Evolutionary conservation across 2,797 vertebrate species (phyloP).

Genomic region (Crenuchus spilurus): DNA sequence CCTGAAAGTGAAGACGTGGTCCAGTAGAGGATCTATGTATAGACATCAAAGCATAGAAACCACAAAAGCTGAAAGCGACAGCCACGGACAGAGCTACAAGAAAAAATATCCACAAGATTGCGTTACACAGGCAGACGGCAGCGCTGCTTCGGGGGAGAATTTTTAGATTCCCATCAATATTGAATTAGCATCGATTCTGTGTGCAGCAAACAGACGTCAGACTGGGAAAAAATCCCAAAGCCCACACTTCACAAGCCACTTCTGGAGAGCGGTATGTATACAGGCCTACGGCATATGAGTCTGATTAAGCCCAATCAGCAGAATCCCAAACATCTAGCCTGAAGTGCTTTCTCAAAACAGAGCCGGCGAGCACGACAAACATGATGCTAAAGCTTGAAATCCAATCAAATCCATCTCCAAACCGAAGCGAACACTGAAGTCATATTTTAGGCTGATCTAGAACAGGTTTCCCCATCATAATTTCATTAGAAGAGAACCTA

Average conservation of each 20-base stretch:
- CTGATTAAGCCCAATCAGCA: slow-evolving; percentile 23
- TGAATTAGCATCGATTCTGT: slow-evolving; percentile 72
- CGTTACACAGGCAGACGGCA: slow-evolving; percentile 11
- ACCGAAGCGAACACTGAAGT: too few species aligned
- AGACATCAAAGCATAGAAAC: not conserved
- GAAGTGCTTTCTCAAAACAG: slow-evolving; percentile 5
- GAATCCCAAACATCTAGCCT: not conserved
- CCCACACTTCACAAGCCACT: slow-evolving; percentile 5
- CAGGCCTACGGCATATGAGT: not conserved
- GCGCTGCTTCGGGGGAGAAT: slow-evolving; percentile 24
- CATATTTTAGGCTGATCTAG: not conserved
- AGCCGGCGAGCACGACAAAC: not conserved
- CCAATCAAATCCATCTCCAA: slow-evolving; percentile 9
- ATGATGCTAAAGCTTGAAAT: not conserved
- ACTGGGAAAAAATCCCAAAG: slow-evolving; percentile 50
- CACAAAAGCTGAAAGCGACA: slow-evolving; percentile 28
- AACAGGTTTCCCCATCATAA: not conserved
- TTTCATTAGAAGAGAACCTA: not conserved
- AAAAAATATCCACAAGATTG: slow-evolving; percentile 30
- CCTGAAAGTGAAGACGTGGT: not conserved
- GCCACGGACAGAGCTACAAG: not conserved
- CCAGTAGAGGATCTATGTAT: not conserved
- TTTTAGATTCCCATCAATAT: slow-evolving; percentile 71
- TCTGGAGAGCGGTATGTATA: not conserved
- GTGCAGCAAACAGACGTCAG: slow-evolving; percentile 49